Evolutionary conservation across 1,140 invertebrate genomes (phyloP).

Genomic region (Paralvinella palmiformis): DNA sequence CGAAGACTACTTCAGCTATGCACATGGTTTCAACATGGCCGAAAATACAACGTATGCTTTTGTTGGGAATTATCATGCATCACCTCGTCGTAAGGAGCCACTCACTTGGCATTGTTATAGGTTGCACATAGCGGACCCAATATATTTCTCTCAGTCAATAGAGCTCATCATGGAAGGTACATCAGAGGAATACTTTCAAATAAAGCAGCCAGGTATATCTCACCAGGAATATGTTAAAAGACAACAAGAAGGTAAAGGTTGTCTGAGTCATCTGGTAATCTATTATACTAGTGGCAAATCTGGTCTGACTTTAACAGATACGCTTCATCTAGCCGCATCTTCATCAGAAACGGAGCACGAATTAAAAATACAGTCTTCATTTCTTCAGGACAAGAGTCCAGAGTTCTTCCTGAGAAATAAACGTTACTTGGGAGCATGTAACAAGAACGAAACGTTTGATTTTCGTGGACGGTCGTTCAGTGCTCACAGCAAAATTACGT

Average conservation of each 20-base stretch:
- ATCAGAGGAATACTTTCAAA: not conserved
- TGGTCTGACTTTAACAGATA: not conserved
- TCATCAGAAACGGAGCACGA: not conserved
- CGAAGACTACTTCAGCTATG: slow-evolving; percentile 22
- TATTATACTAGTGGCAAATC: slow-evolving; percentile 8
- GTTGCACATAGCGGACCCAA: slow-evolving; percentile 16
- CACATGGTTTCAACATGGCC: slow-evolving; percentile 17
- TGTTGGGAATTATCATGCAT: slow-evolving; percentile 14
- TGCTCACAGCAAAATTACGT: not conserved
- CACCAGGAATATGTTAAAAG: not conserved
- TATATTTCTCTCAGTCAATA: slow-evolving; percentile 14
- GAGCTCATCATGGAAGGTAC: slow-evolving; percentile 21
- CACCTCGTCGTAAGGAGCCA: slow-evolving; percentile 9
- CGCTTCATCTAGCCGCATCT: slow-evolving; percentile 6
- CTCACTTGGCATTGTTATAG: slow-evolving; percentile 19
- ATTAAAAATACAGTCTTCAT: slow-evolving; percentile 3
- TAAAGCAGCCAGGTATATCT: not conserved
- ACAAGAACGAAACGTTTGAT: not conserved
- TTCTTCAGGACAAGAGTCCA: not conserved
- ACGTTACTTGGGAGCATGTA: slow-evolving; percentile 2
- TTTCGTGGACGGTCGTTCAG: not conserved
- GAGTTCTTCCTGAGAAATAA: not conserved
- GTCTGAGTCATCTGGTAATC: slow-evolving; percentile 7
- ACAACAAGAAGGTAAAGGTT: not conserved
- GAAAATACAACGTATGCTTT: slow-evolving; percentile 19